Evolutionary conservation across 2,888 invertebrate genomes (phyloP), one percentile per base, ranked within the genome.

Genomic region (Euplagia quadripunctaria): DNA sequence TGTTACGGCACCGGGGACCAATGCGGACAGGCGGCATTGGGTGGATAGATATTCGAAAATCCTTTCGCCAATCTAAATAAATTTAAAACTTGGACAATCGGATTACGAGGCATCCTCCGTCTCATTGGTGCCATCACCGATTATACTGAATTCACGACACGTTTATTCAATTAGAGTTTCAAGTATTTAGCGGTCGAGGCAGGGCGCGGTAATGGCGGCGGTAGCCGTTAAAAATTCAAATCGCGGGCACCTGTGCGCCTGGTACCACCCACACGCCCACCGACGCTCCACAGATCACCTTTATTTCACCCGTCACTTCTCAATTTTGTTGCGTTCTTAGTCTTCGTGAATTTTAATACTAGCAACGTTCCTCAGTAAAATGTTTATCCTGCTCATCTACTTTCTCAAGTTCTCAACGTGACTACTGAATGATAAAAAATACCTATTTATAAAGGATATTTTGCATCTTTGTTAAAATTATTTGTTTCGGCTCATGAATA

Each of bases 131-230:
- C 84, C 79, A 79, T 82, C 85, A 84, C 82, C 90, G 90, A 91
- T 91, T 88, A 90, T 89, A 88, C 85, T 80, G 87, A 83, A 89
- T 89, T 87, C 88, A 85, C 86, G 89, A 92, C 92, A 92, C 92
- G 92, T 90, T 91, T 92, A 92, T 92, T 92, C 92, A 92, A 92
- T 92, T 92, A 92, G 92, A 90, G 86, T 88, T 89, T 85, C 86
- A 88, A 91, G 91, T 91, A 91, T 91, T 91, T 90, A 90, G 89
- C 88, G 88, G 87, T 75, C 72, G 82, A 81, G 73, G 81, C 71
- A 76, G 80, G 83, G 83, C 72, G 82, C 82, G 79, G 82, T 82
- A 82, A 83, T 83, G 82, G 83, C 76, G 73, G 73, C 67, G 74
- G 82, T 79, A 66, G 79, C 73, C 76, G 86, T 86, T 80, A 85